A percentile compares a stretch with the other conserved stretches of the same genome.
Conservation (phyloP, 2,888 invertebrate species). For the Tridacna crocea region DNA sequence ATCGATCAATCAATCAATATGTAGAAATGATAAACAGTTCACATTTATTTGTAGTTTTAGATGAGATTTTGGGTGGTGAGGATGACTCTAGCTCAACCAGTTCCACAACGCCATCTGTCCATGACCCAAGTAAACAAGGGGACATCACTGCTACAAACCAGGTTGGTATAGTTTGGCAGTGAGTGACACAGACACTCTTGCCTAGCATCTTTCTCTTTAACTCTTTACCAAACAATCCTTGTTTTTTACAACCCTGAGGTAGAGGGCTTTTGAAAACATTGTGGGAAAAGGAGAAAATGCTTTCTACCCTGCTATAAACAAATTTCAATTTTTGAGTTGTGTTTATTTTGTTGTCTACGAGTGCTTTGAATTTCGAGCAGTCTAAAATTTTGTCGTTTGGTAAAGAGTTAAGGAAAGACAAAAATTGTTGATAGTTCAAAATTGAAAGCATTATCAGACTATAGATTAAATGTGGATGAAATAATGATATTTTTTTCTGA, state of each 20-base stretch:
- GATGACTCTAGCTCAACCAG: slow-evolving; percentile 81
- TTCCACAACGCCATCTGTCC: slow-evolving; percentile 76
- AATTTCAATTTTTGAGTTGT: no score
- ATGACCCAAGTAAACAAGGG: slow-evolving; percentile 23
- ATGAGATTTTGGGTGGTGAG: slow-evolving; percentile 76
- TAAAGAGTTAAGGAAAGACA: no score
- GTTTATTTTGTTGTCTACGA: no score
- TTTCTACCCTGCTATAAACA: no score
- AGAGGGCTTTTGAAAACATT: background rate
- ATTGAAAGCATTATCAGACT: no score
- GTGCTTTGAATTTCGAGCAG: no score
- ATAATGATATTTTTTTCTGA: no score
- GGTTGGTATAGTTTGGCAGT: background rate
- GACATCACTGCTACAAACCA: background rate
- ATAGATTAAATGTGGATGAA: no score
- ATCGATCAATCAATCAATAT: no score
- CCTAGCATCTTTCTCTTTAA: background rate
- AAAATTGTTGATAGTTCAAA: no score
- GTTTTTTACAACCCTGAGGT: background rate
- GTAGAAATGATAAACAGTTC: no score
- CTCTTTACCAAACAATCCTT: background rate
- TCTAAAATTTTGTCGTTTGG: no score
- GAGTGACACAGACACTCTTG: background rate
- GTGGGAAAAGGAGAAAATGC: background rate
- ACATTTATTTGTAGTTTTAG: slow-evolving; percentile 75